These are phyloP conservation scores for Epinephelus lanceolatus DNA, from an alignment of 2,113 vertebrate species.

Conservation along the genomic window DNA sequence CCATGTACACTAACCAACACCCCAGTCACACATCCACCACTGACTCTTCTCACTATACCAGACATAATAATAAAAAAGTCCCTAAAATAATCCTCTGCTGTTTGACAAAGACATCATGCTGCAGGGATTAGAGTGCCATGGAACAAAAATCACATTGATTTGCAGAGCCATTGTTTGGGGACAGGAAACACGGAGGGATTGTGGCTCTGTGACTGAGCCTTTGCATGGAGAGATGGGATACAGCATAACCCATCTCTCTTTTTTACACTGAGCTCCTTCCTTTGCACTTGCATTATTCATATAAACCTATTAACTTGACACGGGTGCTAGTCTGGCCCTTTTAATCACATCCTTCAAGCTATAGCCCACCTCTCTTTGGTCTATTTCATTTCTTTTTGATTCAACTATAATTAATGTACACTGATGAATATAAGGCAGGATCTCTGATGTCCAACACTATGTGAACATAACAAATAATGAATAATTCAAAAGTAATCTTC, in stretches of 20 bases:
- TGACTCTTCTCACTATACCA: slow-evolving; percentile 33
- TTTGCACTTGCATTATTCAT: slow-evolving; percentile 71
- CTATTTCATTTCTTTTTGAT: slow-evolving; percentile 50
- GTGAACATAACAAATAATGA: slow-evolving; percentile 49
- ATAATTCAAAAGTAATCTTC: slow-evolving; percentile 51
- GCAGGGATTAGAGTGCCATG: slow-evolving; percentile 59
- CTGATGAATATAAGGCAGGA: slow-evolving; percentile 32
- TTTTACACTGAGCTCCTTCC: slow-evolving; percentile 46
- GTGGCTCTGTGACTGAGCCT: slow-evolving; percentile 36
- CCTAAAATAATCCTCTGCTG: slow-evolving; percentile 56
- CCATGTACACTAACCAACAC: slow-evolving; percentile 1
- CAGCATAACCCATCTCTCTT: slow-evolving; percentile 31
- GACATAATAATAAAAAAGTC: slow-evolving; percentile 42
- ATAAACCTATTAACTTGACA: slow-evolving; percentile 70
- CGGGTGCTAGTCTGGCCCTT: slow-evolving; percentile 44
- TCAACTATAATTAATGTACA: slow-evolving; percentile 48
- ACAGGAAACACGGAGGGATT: slow-evolving; percentile 48
- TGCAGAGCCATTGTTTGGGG: slow-evolving; percentile 50
- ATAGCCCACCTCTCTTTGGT: slow-evolving; percentile 50
- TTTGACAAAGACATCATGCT: slow-evolving; percentile 67
- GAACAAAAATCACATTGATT: slow-evolving; percentile 63
- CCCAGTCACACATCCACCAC: slow-evolving; percentile 9
- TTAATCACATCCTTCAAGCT: slow-evolving; percentile 62
- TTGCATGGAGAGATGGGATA: slow-evolving; percentile 33
- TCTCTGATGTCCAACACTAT: slow-evolving; percentile 40